Evolutionary conservation across 2,797 vertebrate species (phyloP).

Genomic region (Nasua narica): DNA sequence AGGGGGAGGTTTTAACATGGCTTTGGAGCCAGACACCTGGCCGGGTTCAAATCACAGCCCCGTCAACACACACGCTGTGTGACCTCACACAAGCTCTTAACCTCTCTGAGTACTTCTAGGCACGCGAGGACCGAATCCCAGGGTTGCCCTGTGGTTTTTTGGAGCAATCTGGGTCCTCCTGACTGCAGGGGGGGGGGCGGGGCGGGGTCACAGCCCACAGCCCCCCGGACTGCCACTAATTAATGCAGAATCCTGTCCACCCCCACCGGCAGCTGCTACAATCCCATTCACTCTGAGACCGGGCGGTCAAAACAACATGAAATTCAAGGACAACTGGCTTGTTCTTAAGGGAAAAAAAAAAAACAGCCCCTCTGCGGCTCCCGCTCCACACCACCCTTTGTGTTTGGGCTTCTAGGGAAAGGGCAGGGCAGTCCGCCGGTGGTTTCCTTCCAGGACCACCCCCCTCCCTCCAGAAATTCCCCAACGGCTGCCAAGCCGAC

Average conservation of each 20-base stretch:
- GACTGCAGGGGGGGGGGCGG: no score
- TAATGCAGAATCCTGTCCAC: not conserved
- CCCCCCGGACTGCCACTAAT: not conserved
- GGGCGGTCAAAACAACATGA: not conserved
- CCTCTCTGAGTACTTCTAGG: not conserved
- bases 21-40: not conserved
- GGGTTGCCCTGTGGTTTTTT: not conserved
- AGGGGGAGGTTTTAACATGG: not conserved
- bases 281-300: not conserved
- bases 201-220: no score
- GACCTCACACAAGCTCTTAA: not conserved
- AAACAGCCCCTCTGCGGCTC: not conserved
- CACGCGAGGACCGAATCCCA: not conserved
- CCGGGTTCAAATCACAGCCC: not conserved
- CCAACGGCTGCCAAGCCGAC: constrained; percentile 46
- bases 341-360: not conserved
- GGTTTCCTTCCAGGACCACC: constrained; percentile 74
- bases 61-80: not conserved
- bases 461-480: constrained; percentile 75
- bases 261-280: not conserved
- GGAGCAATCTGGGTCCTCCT: not conserved
- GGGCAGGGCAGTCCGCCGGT: not conserved
- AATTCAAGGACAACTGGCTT: constrained; percentile 49
- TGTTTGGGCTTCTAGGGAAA: constrained; percentile 65
- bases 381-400: constrained; percentile 74